A percentile compares a stretch with the other conserved stretches of the same genome.
Evolutionary conservation across 2,113 vertebrate genomes (phyloP).

Genomic region (Spea bombifrons): DNA sequence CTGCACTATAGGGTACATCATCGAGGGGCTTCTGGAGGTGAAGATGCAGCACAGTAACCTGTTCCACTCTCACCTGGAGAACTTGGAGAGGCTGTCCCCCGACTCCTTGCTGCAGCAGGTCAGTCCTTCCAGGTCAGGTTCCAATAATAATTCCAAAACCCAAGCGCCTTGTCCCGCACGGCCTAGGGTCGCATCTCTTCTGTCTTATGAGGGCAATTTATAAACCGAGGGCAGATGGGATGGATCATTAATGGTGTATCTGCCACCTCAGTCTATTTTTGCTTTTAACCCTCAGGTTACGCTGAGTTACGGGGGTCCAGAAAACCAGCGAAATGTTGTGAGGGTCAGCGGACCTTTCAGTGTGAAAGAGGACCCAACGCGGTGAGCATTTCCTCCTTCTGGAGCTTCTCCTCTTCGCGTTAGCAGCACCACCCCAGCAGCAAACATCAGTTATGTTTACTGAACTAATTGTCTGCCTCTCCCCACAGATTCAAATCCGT

Average conservation of each 20-base stretch:
- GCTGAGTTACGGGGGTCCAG: constrained; percentile 90
- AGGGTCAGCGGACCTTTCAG: constrained; percentile 78
- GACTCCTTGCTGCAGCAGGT: constrained; percentile 80
- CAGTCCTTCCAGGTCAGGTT: constrained; percentile 6
- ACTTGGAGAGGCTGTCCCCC: constrained; percentile 76
- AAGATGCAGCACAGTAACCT: constrained; percentile 76
- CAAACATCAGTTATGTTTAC: too few species aligned
- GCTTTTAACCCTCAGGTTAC: constrained; percentile 75
- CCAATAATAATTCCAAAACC: too few species aligned
- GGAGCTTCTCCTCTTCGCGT: too few species aligned
- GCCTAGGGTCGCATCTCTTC: too few species aligned
- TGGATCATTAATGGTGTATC: too few species aligned
- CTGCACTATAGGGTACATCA: constrained; percentile 95
- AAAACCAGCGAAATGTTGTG: constrained; percentile 88
- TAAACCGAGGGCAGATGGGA: too few species aligned
- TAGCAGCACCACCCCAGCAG: too few species aligned
- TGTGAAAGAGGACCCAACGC: constrained; percentile 83
- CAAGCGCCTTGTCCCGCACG: too few species aligned
- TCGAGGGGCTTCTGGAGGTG: constrained; percentile 88
- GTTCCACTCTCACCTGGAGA: constrained; percentile 96
- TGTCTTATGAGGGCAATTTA: too few species aligned
- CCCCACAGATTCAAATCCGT: constrained; percentile 84
- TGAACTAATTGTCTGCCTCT: too few species aligned
- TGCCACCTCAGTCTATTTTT: too few species aligned
- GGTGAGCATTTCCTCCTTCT: constrained; percentile 64